A percentile compares a stretch with the other conserved stretches of the same genome.
These are phyloP conservation scores for Octodon degus DNA, from an alignment of 2,113 vertebrate species.

Conservation along the genomic window DNA sequence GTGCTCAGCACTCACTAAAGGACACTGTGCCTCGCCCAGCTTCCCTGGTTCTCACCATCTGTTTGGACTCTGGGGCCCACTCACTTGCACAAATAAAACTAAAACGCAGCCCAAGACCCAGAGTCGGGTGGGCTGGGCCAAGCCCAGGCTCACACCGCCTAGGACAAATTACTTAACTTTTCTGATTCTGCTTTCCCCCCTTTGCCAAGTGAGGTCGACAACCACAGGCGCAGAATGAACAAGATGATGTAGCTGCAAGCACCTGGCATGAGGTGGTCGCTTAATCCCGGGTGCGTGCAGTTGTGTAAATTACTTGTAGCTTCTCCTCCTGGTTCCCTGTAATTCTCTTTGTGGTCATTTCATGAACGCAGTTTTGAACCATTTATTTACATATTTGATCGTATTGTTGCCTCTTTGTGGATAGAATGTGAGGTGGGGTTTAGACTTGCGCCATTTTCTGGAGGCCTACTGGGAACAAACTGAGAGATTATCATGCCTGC, in stretches of 20 bases:
- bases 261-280: not conserved
- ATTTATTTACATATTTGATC: slow-evolving; percentile 3
- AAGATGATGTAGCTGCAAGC: not conserved
- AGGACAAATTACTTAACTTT: not conserved
- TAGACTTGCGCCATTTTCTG: slow-evolving; percentile 73
- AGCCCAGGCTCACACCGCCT: not conserved
- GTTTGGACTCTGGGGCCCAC: not conserved
- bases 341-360: not conserved
- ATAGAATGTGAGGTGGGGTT: slow-evolving; percentile 58
- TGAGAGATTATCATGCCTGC: slow-evolving; percentile 72
- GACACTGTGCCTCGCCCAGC: not conserved
- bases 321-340: not conserved
- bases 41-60: not conserved
- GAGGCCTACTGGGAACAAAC: slow-evolving; percentile 78
- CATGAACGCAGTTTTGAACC: not conserved
- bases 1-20: not conserved
- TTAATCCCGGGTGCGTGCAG: not conserved
- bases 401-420: not conserved
- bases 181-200: not conserved
- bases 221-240: not conserved
- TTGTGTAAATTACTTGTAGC: not conserved
- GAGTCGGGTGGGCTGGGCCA: not conserved
- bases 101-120: not conserved
- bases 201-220: slow-evolving; percentile 16
- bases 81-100: not conserved